Evolutionary conservation across 1,140 invertebrate species (phyloP).

Genomic region (Tetragonula clypearis): DNA sequence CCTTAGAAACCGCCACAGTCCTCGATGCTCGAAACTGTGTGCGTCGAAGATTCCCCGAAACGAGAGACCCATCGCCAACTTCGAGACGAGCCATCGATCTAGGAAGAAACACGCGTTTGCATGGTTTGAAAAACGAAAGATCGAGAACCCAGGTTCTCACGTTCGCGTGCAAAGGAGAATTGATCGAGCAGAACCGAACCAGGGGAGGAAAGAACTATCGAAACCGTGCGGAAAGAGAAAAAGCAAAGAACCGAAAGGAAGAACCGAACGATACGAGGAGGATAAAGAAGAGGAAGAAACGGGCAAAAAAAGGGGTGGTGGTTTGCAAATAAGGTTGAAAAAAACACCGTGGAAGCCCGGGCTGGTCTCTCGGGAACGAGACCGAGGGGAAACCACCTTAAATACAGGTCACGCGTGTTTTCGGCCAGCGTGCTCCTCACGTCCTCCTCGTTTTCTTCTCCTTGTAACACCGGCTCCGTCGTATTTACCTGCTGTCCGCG

Average conservation of each 20-base stretch:
- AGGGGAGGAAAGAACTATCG: not conserved
- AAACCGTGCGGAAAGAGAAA: not conserved
- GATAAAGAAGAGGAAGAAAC: not conserved
- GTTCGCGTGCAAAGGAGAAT: constrained; percentile 60
- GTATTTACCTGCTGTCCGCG: constrained; percentile 59
- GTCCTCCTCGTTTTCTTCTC: not conserved
- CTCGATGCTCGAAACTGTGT: not conserved
- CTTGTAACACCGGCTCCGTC: constrained; percentile 16
- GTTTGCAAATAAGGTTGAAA: constrained; percentile 58
- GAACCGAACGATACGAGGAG: not conserved
- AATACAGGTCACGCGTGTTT: constrained; percentile 71
- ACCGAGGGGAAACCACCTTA: constrained; percentile 53
- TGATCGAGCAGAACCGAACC: not conserved
- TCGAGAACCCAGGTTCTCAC: constrained; percentile 60
- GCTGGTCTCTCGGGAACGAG: constrained; percentile 8
- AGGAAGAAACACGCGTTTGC: constrained; percentile 20
- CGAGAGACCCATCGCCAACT: not conserved
- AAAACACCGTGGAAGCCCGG: not conserved
- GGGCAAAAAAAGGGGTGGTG: constrained; percentile 11
- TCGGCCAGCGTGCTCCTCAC: not conserved
- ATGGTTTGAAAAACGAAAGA: constrained; percentile 12
- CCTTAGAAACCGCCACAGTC: not conserved
- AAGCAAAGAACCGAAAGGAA: not conserved
- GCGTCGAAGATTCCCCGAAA: not conserved
- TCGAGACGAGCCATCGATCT: constrained; percentile 39